Conservation (phyloP, 1,140 invertebrate genomes). For the Aleiodes sp. region DNA sequence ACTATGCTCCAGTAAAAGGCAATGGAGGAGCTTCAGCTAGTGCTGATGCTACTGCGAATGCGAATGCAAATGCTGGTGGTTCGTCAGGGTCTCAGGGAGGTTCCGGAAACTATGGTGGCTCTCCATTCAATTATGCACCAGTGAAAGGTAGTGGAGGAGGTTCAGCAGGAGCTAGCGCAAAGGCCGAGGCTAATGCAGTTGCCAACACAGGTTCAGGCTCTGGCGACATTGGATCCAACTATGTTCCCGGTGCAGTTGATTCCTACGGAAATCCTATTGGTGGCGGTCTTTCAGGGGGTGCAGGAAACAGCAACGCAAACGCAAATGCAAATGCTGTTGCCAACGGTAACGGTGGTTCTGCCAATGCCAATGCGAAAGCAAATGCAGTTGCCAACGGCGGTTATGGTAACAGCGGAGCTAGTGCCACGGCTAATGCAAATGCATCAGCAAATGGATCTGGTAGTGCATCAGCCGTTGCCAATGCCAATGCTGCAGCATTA, state of each 20-base stretch:
- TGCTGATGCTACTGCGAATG: constrained; percentile 35
- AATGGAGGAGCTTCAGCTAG: not conserved
- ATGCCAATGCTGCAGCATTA: constrained; percentile 2
- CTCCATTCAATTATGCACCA: too few relatives aligned
- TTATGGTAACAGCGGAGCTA: not conserved
- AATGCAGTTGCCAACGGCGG: constrained; percentile 8
- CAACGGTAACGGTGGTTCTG: not conserved
- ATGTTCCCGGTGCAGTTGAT: not conserved
- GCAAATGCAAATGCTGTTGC: not conserved
- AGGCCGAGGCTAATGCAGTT: not conserved
- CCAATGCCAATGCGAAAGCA: constrained; percentile 15
- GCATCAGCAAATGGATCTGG: constrained; percentile 6
- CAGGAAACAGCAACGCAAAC: not conserved
- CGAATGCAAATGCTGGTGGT: constrained; percentile 34
- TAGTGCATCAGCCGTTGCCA: not conserved
- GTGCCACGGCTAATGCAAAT: constrained; percentile 1
- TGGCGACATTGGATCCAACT: not conserved
- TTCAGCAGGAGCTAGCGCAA: not conserved
- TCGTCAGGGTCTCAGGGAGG: constrained; percentile 8
- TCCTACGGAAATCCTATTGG: not conserved
- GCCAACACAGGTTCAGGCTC: not conserved
- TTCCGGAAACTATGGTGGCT: constrained; percentile 14
- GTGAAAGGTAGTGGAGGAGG: too few relatives aligned
- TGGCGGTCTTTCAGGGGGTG: not conserved
- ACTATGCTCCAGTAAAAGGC: too few relatives aligned